These are phyloP conservation scores for Drosophila ercepeae DNA, from an alignment of 1,140 invertebrate species.

Conservation along the genomic window DNA sequence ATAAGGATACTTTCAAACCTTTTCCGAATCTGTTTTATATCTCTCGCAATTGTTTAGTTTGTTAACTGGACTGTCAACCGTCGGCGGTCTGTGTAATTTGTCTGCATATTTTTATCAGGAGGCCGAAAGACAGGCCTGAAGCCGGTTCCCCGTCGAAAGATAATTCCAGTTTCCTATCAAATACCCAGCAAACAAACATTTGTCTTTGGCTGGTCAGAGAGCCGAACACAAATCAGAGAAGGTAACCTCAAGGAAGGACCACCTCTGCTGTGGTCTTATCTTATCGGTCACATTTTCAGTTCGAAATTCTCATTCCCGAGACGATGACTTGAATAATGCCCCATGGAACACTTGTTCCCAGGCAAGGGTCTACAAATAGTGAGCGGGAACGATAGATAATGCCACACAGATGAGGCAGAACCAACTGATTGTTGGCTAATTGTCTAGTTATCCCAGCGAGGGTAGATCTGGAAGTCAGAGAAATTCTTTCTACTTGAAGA, in stretches of 20 bases:
- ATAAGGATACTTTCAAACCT: too few species aligned
- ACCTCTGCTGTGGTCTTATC: constrained; percentile 53
- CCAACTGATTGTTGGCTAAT: constrained; percentile 50
- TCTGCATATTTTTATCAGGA: constrained; percentile 50
- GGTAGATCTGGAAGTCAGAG: neutral
- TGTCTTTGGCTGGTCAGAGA: constrained; percentile 51
- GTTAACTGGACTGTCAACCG: constrained; percentile 47
- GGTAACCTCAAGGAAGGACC: constrained; percentile 57
- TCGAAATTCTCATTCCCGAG: neutral
- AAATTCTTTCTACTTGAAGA: neutral
- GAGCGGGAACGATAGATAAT: constrained; percentile 28
- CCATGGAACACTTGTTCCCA: constrained; percentile 63
- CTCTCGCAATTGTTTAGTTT: constrained; percentile 14
- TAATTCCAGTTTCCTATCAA: constrained; percentile 56
- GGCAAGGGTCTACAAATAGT: constrained; percentile 6
- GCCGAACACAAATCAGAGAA: constrained; percentile 4
- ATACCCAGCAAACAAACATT: constrained; percentile 69
- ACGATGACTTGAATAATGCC: constrained; percentile 57
- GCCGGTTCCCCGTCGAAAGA: constrained; percentile 22
- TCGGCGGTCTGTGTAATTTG: constrained; percentile 54
- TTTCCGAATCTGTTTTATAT: too few species aligned
- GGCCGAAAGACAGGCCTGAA: constrained; percentile 11
- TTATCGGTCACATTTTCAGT: constrained; percentile 54
- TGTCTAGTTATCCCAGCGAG: constrained; percentile 44
- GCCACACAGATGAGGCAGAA: constrained; percentile 18